Evolutionary conservation across 2,888 invertebrate genomes (phyloP).

Genomic region (Hyalella azteca): DNA sequence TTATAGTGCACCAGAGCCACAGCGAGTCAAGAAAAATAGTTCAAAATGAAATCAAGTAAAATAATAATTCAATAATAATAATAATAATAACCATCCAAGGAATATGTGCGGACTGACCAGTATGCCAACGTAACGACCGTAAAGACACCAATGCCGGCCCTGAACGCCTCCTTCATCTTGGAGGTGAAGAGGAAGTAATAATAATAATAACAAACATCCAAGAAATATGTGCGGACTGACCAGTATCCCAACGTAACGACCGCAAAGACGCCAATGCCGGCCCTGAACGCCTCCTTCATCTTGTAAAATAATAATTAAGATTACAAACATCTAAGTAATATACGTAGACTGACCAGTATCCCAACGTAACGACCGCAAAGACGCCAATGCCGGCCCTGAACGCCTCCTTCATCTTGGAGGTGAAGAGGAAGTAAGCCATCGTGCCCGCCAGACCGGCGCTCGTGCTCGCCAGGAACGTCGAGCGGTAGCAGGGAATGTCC

Average conservation of each 20-base stretch:
- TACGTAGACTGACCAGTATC: conserved; percentile 69
- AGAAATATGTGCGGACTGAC: conserved; percentile 62
- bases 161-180: conserved; percentile 69
- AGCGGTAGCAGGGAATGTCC: conserved; percentile 80
- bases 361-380: conserved; percentile 71
- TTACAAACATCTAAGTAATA: no score
- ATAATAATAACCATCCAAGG: no score
- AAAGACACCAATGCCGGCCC: conserved; percentile 73
- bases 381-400: conserved; percentile 73
- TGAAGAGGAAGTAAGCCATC: conserved; percentile 74
- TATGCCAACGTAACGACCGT: conserved; percentile 71
- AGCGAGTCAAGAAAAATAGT: no score
- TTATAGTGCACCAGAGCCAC: no score
- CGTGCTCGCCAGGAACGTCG: conserved; percentile 77
- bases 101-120: conserved; percentile 66
- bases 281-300: conserved; percentile 70
- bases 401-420: conserved; percentile 72
- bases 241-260: conserved; percentile 73
- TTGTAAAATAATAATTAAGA: no score
- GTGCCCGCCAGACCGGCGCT: conserved; percentile 74
- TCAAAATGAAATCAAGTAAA: no score
- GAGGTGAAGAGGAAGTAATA: conserved; percentile 80
- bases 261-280: conserved; percentile 73
- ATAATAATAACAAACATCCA: no score
- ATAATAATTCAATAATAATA: no score